Evolutionary conservation across 2,797 vertebrate genomes (phyloP).

Genomic region (Enteromius unitaeniatus): DNA sequence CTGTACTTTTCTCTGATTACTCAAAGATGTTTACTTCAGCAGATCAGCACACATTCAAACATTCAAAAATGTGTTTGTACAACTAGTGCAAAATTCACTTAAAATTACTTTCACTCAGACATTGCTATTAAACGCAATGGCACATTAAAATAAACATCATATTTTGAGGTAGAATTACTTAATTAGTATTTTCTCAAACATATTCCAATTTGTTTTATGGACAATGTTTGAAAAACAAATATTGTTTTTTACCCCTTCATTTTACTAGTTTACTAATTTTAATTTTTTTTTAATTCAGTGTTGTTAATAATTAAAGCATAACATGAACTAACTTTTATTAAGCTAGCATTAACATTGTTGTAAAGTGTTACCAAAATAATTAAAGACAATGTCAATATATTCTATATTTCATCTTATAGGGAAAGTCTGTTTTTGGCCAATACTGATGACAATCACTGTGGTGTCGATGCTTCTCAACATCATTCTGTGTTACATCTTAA

Average conservation of each 20-base stretch:
- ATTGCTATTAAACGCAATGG: background rate
- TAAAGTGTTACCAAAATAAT: background rate
- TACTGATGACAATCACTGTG: background rate
- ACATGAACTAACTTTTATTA: background rate
- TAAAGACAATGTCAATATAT: background rate
- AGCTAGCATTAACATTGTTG: background rate
- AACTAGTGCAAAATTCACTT: background rate
- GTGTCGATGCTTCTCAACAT: background rate
- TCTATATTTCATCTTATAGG: background rate
- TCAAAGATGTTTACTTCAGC: no score
- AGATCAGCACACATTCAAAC: no score
- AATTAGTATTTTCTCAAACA: background rate
- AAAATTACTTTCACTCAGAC: background rate
- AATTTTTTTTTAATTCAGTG: background rate
- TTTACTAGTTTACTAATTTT: background rate
- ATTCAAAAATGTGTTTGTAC: background rate
- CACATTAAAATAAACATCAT: background rate
- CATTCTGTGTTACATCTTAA: background rate
- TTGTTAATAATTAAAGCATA: background rate
- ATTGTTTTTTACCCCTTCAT: background rate
- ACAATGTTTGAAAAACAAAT: background rate
- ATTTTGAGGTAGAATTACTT: background rate
- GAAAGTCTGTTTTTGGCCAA: background rate
- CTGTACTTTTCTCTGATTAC: no score
- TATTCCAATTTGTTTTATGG: background rate